These are phyloP conservation scores for Pteruthius melanotis DNA, from an alignment of 2,113 vertebrate genomes.

Conservation along the genomic window DNA sequence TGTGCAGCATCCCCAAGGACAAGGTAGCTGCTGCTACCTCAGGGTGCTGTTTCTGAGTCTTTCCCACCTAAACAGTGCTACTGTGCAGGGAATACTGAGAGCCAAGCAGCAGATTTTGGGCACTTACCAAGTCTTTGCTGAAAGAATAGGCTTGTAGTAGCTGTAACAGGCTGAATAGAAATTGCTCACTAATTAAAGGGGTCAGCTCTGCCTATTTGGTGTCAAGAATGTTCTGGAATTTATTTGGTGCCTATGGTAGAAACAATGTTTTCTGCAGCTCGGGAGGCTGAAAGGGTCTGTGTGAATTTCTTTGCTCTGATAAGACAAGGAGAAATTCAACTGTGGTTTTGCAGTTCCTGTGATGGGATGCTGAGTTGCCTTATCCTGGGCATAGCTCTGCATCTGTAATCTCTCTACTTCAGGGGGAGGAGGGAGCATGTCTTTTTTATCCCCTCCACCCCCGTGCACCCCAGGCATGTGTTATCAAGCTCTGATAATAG, in stretches of 20 bases:
- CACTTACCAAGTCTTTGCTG: background rate
- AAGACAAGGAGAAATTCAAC: background rate
- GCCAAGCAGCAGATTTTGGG: background rate
- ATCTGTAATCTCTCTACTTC: background rate
- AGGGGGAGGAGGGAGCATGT: background rate
- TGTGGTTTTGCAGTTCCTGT: background rate
- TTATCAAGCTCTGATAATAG: background rate
- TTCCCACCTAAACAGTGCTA: background rate
- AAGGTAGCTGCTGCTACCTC: background rate
- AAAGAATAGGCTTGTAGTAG: background rate
- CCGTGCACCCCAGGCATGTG: background rate
- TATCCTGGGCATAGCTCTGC: background rate
- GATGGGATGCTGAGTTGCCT: background rate
- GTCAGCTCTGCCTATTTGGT: background rate
- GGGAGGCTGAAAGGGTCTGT: background rate
- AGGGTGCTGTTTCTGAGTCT: background rate
- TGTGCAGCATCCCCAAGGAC: background rate
- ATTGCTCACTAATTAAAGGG: background rate
- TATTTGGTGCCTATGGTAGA: background rate
- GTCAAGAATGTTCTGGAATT: constrained; percentile 8
- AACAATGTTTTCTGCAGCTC: background rate
- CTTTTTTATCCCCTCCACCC: background rate
- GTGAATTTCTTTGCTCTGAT: background rate
- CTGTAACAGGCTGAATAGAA: constrained; percentile 4
- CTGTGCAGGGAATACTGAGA: constrained; percentile 4